Evolutionary conservation across 1,140 invertebrate genomes (phyloP), one percentile per base, ranked within the genome.

Genomic region (Samia ricini): DNA sequence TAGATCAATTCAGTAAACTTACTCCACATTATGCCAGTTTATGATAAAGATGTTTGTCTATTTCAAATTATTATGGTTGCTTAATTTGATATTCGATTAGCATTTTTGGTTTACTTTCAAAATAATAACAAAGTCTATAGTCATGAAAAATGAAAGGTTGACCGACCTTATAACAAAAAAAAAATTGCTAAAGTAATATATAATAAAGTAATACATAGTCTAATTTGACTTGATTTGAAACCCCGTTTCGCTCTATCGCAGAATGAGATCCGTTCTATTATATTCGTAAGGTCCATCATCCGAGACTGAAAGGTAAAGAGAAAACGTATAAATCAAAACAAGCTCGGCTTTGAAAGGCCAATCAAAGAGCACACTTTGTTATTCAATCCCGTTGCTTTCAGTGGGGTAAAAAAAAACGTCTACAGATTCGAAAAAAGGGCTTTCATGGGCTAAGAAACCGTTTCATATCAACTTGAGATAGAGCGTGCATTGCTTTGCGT

Each of bases 301-400:
- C 51, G 51, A 21, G 20, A 23, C 19, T 52, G 8, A 21, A 23
- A 52, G 22, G 22, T 20, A 52, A 23, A 52, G 22, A 52, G 19
- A 12, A 6, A 52, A 52, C 51, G 51, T 52, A 52, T 56, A 68
- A 63, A 63, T 50, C 48, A 56, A 51, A 69, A 62, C 63, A 57
- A 63, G 60, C 36, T 24, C 18, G 15, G 24, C 49, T 64, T 54
- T 67, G 56, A 66, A 60, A 69, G 56, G 63, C 76, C 69, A 74
- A 81, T 79, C 70, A 81, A 77, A 80, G 68, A 64, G 61, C 66
- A 74, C 66, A 77, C 70, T 82, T 68, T 78, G 78, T 83, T 81
- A 78, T 82, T 82, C 82, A 77, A 78, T 75, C 72, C 61, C 61
- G 64, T 58, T 69, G 73, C 74, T 72, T 68, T 74, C 68, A 66